Base-by-base conservation (phyloP, 2,888 invertebrate genomes). In the Drosophila affinis region DNA sequence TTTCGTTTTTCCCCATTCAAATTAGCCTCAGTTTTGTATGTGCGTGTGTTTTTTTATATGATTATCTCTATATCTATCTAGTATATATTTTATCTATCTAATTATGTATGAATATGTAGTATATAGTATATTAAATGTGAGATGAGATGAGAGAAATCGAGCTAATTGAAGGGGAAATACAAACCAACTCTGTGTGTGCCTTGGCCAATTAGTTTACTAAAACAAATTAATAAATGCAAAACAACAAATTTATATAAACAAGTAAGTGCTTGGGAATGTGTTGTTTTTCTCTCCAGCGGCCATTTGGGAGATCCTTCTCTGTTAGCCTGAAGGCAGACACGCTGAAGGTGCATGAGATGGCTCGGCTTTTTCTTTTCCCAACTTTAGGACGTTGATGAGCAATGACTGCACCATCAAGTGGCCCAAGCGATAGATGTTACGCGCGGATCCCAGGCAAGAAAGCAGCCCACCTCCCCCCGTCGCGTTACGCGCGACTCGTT, bases 171-270 rank as follows among this genome's bases (percentile, higher is more conserved):
- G 56, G 47, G 17, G 21, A 24, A 54, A 58, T 63, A 29, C 55
- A 61, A 70, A 57, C 70, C 46, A 64, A 82, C 67, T 77, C 73
- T 72, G 71, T 69, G 77, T 60, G 82, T 83, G 83, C 88, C 83
- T 83, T 87, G 79, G 79, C 76, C 82, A 83, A 83, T 75, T 72
- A 71, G 87, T 83, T 77, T 87, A 83, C 83, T 68, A 86, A 83
- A 85, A 87, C 79, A 83, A 84, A 84, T 75, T 67, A 84, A 84
- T 83, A 86, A 84, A 83, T 80, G 62, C 58, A 88, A 82, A 76
- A 57, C 47, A 75, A 68, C 14, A 39, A 67, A 62, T 49, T 49
- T 61, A 72, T 44, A 39, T n/a, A 46, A 53, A 58, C 32, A 10
- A 12, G 9, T 24, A 10, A 12, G 9, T 29, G 9, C n/a, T n/a